Base-by-base conservation (phyloP, 2,113 vertebrate genomes). In the Cnemophilus loriae region DNA sequence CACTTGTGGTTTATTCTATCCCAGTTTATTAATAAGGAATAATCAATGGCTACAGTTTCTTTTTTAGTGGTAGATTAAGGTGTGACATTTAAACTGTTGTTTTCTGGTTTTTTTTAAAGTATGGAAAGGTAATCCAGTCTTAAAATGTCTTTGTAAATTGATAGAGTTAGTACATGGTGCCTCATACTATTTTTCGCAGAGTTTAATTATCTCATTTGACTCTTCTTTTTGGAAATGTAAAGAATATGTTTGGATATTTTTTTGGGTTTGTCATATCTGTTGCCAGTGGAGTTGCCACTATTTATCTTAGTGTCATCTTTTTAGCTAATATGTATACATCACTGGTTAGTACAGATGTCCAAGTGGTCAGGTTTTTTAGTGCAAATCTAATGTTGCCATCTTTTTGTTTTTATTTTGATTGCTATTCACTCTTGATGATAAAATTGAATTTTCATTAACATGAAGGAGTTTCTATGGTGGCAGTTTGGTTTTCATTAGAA, bases 401-500 rank as follows among this genome's bases (percentile, higher is more conserved):
- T 41, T 92, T 83, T 80, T 68, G 8, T 37, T 81, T 33, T 52
- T 57, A 24, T 77, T 93, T 93, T 92, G 32, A 56, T 79, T 83
- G 32, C 30, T 83, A 0, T 83, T 90, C 41, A 56, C 32, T 78
- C 24, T 86, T 88, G 59, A 65, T 61, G 63, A 63, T 33, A 77
- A 79, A 83, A 65, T 26, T 5, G 10, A 85, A 65, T 30, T 49
- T 83, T 55, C 30, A 22, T 56, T 79, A 61, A 37, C 59, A 41
- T 26, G 37, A 70, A 80, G 33, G 26, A 79, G 5, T 63, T 73
- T 67, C 30, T 79, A 32, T 64, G 77, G 39, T 46, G 37, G 14
- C 5, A 41, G 52, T 47, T 84, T 1, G 0, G 11, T 80, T 89
- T 65, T 79, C 17, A 26, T 37, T 87, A 59, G 27, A 78, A 91